A percentile compares a stretch with the other conserved stretches of the same genome.
Evolutionary conservation across 2,888 invertebrate species (phyloP).

Genomic region (Folsomia manolachei): DNA sequence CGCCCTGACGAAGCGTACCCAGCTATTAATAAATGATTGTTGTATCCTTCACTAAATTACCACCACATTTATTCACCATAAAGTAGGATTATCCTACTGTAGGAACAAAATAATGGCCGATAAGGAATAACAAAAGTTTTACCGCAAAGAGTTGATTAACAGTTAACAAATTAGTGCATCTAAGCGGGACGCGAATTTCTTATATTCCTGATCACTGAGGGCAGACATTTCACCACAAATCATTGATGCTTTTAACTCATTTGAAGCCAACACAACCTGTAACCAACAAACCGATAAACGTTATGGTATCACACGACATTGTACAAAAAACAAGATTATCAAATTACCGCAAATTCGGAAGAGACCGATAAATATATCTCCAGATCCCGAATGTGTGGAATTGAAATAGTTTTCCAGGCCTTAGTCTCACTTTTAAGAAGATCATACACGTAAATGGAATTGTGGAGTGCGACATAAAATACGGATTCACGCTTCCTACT

Average conservation of each 20-base stretch:
- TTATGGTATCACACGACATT: not conserved
- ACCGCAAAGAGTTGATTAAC: not conserved
- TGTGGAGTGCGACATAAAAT: constrained; percentile 38
- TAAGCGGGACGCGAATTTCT: not conserved
- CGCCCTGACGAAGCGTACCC: not conserved
- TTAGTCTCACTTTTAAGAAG: constrained; percentile 39
- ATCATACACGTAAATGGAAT: constrained; percentile 42
- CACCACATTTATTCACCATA: not conserved
- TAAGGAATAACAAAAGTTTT: not conserved
- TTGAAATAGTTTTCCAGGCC: constrained; percentile 41
- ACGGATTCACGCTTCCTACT: constrained; percentile 37
- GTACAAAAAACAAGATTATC: not conserved
- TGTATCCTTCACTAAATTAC: not conserved
- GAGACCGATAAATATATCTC: constrained; percentile 27
- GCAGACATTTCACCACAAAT: not conserved
- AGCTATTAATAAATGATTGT: no score
- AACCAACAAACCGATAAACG: no score
- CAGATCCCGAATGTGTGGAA: constrained; percentile 38
- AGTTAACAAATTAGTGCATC: not conserved
- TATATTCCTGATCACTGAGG: not conserved
- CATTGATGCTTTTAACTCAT: constrained; percentile 9
- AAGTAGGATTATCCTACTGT: no score
- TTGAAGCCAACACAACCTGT: constrained; percentile 16
- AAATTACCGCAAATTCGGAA: constrained; percentile 35
- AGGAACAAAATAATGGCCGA: not conserved